Percentiles rank a stretch among this genome's conserved stretches.
Conservation (phyloP, 2,797 vertebrate genomes). For the Trachops cirrhosus region DNA sequence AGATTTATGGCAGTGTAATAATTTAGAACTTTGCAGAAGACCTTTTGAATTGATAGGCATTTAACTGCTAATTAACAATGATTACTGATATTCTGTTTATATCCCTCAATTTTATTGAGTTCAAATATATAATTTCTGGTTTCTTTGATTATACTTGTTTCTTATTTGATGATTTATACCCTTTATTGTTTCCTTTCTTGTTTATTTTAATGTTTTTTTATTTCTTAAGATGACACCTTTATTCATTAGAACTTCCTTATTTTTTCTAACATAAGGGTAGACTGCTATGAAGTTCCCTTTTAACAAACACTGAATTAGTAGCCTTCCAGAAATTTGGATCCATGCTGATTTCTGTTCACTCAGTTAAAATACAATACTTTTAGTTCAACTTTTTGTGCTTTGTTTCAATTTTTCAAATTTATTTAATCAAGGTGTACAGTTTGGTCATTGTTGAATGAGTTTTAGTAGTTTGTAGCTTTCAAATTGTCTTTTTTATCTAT, state of each 20-base stretch:
- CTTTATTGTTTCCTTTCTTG: neutral
- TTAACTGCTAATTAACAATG: slow-evolving; percentile 36
- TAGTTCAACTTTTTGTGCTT: neutral
- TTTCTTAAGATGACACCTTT: neutral
- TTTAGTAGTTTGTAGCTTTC: neutral
- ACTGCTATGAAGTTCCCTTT: neutral
- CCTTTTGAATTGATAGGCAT: slow-evolving; percentile 16
- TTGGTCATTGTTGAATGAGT: neutral
- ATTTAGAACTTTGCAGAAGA: slow-evolving; percentile 29
- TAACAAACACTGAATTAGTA: neutral
- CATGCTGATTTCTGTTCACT: neutral
- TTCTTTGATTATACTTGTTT: neutral
- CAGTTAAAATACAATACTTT: neutral
- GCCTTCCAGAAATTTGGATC: neutral
- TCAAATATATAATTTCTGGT: neutral
- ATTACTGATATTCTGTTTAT: slow-evolving; percentile 8
- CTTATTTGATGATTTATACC: neutral
- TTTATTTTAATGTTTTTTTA: neutral
- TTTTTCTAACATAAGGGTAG: neutral
- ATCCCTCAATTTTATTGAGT: neutral
- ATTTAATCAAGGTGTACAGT: neutral
- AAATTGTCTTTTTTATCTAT: neutral
- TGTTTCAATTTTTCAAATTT: neutral
- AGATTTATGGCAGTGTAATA: neutral
- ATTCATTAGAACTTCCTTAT: neutral